A percentile compares a stretch with the other conserved stretches of the same genome.
These are phyloP conservation scores for Phrynocephalus vlangalii DNA, from an alignment of 2,797 vertebrate species.

Conservation along the genomic window DNA sequence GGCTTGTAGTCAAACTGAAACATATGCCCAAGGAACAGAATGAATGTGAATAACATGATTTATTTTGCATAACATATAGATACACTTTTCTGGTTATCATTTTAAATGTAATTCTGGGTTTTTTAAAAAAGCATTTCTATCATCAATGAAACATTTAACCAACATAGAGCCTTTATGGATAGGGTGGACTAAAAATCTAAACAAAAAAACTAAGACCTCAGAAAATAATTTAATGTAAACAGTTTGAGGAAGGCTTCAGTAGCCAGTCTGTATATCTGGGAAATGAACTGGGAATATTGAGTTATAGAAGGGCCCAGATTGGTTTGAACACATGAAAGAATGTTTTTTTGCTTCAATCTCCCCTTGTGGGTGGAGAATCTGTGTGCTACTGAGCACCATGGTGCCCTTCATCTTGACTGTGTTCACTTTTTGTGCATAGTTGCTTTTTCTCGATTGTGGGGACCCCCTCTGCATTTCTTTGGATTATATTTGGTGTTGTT, in stretches of 20 bases:
- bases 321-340: too few relatives aligned
- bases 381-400: too few relatives aligned
- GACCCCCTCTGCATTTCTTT: too few relatives aligned
- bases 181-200: slow-evolving; percentile 3
- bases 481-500: too few relatives aligned
- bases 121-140: background rate
- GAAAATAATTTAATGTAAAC: background rate
- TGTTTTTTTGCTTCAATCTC: too few relatives aligned
- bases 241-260: background rate
- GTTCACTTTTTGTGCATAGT: too few relatives aligned
- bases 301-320: too few relatives aligned
- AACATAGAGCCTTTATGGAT: background rate
- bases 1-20: background rate
- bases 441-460: too few relatives aligned
- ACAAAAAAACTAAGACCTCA: background rate
- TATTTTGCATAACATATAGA: background rate
- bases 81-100: background rate
- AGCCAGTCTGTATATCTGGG: background rate
- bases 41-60: background rate
- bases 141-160: background rate
- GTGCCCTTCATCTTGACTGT: too few relatives aligned
- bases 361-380: too few relatives aligned
- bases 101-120: background rate
- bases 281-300: too few relatives aligned
- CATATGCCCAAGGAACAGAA: background rate